Conservation (phyloP, 2,113 vertebrate species). For the Ranitomeya imitator region DNA sequence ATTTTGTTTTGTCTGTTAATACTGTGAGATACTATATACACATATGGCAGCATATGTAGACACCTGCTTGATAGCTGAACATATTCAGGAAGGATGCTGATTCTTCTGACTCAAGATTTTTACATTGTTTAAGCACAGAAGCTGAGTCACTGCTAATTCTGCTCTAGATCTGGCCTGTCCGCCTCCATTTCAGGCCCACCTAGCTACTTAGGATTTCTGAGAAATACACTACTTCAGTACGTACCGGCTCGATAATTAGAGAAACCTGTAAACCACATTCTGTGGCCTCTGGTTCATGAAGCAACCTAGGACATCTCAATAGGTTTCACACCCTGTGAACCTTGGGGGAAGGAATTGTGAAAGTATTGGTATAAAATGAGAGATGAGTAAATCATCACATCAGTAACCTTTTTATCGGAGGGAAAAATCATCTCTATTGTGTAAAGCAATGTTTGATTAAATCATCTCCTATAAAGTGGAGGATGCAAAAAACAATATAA, state of each 20-base stretch:
- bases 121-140: not conserved
- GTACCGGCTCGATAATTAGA: not conserved
- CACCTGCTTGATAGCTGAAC: constrained; percentile 22
- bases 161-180: not conserved
- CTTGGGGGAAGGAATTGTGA: not conserved
- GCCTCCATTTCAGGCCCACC: not conserved
- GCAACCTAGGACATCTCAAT: not conserved
- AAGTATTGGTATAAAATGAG: not conserved
- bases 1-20: constrained; percentile 37
- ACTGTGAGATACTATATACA: constrained; percentile 6
- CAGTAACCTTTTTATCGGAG: not conserved
- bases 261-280: not conserved
- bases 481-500: not conserved
- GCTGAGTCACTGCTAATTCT: not conserved
- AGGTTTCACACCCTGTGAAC: not conserved
- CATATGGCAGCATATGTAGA: constrained; percentile 42
- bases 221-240: not conserved
- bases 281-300: not conserved
- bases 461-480: not conserved
- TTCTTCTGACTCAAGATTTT: constrained; percentile 22
- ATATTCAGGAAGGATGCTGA: constrained; percentile 23
- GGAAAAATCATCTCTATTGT: not conserved
- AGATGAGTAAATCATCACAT: not conserved
- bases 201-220: not conserved
- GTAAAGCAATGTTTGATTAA: not conserved